Percentiles rank a stretch among this genome's conserved stretches.
phyloP scores from a whole-genome alignment of 2,797 vertebrate genomes.

The Falco peregrinus region DNA sequence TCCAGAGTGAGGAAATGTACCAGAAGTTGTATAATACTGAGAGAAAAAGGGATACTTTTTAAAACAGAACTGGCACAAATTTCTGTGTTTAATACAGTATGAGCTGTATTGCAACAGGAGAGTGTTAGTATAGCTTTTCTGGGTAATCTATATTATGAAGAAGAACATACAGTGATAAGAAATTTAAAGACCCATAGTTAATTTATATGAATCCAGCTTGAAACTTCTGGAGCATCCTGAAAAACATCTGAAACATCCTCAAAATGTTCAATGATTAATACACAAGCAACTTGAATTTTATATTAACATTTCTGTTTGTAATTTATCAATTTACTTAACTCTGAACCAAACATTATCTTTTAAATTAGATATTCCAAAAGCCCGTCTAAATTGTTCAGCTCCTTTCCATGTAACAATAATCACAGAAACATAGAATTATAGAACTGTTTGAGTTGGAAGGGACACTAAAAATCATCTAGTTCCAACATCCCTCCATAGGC shows the following conservation, averaged over 20 bases:
- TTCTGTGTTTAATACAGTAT: neutral
- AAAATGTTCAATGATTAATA: neutral
- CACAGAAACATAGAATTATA: neutral
- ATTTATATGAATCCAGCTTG: neutral
- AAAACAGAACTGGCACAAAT: neutral
- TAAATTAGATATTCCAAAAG: neutral
- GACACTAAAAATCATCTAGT: neutral
- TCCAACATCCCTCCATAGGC: too few species aligned
- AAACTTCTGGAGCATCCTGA: neutral
- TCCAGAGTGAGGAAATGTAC: neutral
- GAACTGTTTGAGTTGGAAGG: neutral
- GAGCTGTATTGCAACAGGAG: neutral
- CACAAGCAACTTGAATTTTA: neutral
- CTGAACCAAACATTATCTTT: neutral
- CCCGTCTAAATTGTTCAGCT: neutral
- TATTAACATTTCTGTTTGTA: neutral
- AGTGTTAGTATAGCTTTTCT: neutral
- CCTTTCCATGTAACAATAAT: fast-evolving
- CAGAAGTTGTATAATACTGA: neutral
- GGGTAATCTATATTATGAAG: neutral
- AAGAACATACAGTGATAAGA: neutral
- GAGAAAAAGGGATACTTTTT: neutral
- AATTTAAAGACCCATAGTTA: neutral
- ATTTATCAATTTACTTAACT: neutral
- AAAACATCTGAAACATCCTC: neutral